Percentiles rank a stretch among this genome's conserved stretches.
phyloP scores from a whole-genome alignment of 2,888 invertebrate genomes.

The Ectemnius continuus region DNA sequence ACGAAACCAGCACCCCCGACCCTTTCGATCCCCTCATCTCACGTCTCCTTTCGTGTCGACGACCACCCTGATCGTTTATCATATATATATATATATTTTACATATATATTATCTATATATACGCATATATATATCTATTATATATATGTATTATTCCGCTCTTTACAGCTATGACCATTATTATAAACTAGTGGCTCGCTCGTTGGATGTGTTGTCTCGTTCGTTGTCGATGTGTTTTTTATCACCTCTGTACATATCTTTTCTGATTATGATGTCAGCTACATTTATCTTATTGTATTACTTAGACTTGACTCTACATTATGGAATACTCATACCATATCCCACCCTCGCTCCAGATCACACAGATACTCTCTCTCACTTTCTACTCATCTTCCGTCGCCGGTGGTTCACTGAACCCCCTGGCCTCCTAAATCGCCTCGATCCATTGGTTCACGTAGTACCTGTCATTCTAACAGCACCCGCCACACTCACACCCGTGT shows the following conservation, averaged over 20 bases:
- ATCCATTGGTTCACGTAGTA: constrained; percentile 50
- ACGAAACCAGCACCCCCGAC: constrained; percentile 21
- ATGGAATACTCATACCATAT: constrained; percentile 37
- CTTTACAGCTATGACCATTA: constrained; percentile 75
- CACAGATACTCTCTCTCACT: neutral
- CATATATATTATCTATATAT: no score
- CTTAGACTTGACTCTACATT: constrained; percentile 61
- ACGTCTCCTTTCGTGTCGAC: constrained; percentile 54
- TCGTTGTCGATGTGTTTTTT: constrained; percentile 78
- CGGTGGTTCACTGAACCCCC: constrained; percentile 1
- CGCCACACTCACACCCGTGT: constrained; percentile 60
- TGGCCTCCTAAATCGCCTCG: neutral
- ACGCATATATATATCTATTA: constrained; percentile 30
- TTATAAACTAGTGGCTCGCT: constrained; percentile 76
- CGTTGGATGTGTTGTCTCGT: constrained; percentile 78
- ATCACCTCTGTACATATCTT: constrained; percentile 75
- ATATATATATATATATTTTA: constrained; percentile 38
- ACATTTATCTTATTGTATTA: constrained; percentile 70
- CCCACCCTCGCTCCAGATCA: constrained; percentile 7
- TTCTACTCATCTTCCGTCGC: constrained; percentile 12
- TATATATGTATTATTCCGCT: constrained; percentile 60
- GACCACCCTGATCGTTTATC: constrained; percentile 57
- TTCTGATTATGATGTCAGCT: constrained; percentile 76
- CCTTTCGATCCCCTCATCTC: constrained; percentile 34
- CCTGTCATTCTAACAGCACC: constrained; percentile 51